Evolutionary conservation across 2,113 vertebrate genomes (phyloP).

Genomic region (Gasterosteus aculeatus): DNA sequence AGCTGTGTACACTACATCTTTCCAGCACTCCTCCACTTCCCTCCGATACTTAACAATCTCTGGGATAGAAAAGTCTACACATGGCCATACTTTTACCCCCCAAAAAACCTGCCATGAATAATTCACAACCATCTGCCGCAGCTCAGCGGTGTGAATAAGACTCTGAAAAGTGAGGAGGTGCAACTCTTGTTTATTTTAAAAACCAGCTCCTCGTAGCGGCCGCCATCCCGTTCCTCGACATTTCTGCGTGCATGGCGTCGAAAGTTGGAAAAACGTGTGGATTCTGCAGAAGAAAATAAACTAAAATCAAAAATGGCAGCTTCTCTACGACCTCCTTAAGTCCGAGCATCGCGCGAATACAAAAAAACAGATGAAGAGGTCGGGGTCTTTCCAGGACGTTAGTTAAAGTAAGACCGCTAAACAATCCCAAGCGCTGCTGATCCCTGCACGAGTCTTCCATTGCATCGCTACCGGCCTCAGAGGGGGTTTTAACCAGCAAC

Average conservation of each 20-base stretch:
- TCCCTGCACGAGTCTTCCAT: conserved; percentile 13
- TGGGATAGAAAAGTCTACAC: conserved; percentile 67
- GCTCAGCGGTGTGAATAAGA: conserved; percentile 55
- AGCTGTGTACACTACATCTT: conserved; percentile 33
- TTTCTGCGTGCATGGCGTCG: neutral
- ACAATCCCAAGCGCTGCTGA: conserved; percentile 25
- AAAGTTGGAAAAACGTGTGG: neutral
- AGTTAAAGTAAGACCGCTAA: conserved; percentile 19
- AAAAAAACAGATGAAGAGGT: neutral
- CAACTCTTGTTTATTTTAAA: conserved; percentile 59
- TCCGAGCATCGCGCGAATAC: conserved; percentile 4
- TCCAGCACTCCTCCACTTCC: too few species aligned
- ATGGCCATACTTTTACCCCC: conserved; percentile 53
- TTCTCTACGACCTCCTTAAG: neutral
- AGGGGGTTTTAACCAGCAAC: conserved; percentile 48
- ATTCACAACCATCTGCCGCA: conserved; percentile 80
- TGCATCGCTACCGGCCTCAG: conserved; percentile 20
- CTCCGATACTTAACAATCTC: conserved; percentile 49
- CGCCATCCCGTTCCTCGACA: conserved; percentile 1
- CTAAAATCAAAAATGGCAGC: neutral
- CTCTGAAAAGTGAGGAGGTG: conserved; percentile 52
- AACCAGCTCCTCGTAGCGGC: conserved; percentile 1
- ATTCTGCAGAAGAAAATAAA: neutral
- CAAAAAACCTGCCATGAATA: conserved; percentile 77
- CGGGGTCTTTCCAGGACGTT: neutral